Evolutionary conservation across 1,140 invertebrate genomes (phyloP).

Genomic region (Bombus sibiricus): DNA sequence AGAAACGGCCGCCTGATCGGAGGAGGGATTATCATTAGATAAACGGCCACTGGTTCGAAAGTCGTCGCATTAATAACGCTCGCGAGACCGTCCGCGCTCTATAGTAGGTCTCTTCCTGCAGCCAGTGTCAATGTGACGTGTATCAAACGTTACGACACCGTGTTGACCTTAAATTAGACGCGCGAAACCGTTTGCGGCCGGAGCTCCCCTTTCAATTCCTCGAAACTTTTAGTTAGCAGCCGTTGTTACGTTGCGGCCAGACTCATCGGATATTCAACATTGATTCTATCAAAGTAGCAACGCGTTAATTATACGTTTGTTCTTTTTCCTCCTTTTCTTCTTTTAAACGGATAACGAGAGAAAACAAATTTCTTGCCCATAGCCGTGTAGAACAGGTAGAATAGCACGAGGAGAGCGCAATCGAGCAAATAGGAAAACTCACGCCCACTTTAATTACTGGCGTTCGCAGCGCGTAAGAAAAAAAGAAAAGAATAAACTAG

Average conservation of each 20-base stretch:
- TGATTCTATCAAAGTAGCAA: background rate
- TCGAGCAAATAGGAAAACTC: conserved; percentile 22
- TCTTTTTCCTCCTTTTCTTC: background rate
- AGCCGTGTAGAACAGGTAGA: too few relatives aligned
- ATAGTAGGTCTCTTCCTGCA: conserved; percentile 70
- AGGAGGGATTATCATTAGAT: conserved; percentile 59
- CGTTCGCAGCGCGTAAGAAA: too few relatives aligned
- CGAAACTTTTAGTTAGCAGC: conserved; percentile 14
- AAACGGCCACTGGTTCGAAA: conserved; percentile 63
- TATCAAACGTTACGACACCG: conserved; percentile 59
- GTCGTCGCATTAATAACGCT: conserved; percentile 59
- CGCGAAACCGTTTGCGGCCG: conserved; percentile 5
- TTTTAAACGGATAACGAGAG: background rate
- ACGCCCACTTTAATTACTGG: conserved; percentile 33
- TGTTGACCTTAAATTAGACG: conserved; percentile 72
- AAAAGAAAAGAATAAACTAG: background rate
- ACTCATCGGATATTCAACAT: background rate
- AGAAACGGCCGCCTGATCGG: conserved; percentile 38
- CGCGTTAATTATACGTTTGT: conserved; percentile 1
- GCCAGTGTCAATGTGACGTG: conserved; percentile 66
- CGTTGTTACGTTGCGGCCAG: background rate
- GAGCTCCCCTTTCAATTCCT: conserved; percentile 19
- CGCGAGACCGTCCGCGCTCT: conserved; percentile 58
- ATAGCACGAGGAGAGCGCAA: background rate
- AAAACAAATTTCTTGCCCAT: background rate